Evolutionary conservation across 2,113 vertebrate genomes (phyloP).

Genomic region (Piprites chloris): DNA sequence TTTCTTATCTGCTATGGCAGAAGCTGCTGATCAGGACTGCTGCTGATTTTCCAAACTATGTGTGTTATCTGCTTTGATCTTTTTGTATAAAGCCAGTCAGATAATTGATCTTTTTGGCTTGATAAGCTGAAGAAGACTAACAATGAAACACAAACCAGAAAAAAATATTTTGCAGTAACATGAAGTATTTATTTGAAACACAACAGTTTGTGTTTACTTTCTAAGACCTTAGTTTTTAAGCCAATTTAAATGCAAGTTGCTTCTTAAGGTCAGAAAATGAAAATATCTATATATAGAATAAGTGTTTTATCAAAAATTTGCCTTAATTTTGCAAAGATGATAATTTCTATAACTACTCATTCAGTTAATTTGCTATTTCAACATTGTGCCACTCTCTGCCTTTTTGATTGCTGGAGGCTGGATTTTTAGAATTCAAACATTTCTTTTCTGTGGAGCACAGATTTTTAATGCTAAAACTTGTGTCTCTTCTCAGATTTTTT

Average conservation of each 20-base stretch:
- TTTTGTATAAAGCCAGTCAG: neutral
- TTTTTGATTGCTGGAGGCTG: neutral
- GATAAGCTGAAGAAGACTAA: neutral
- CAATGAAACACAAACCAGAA: neutral
- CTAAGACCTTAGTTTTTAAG: neutral
- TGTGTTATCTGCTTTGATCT: neutral
- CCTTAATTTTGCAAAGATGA: neutral
- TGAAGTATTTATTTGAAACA: constrained; percentile 11
- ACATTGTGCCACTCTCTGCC: too few relatives aligned
- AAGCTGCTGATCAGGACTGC: neutral
- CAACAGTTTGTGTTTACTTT: neutral
- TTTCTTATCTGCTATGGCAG: neutral
- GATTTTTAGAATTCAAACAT: neutral
- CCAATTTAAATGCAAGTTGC: neutral
- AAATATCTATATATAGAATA: neutral
- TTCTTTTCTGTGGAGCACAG: neutral
- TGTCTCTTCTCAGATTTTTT: neutral
- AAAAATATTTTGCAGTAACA: neutral
- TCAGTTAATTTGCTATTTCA: neutral
- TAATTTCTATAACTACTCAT: neutral
- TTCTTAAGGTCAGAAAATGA: neutral
- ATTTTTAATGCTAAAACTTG: too few relatives aligned
- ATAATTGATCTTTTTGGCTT: constrained; percentile 22
- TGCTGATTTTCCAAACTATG: neutral
- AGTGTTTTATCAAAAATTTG: neutral